These are phyloP conservation scores for Gambusia holbrooki DNA, from an alignment of 2,113 vertebrate genomes.

Conservation along the genomic window DNA sequence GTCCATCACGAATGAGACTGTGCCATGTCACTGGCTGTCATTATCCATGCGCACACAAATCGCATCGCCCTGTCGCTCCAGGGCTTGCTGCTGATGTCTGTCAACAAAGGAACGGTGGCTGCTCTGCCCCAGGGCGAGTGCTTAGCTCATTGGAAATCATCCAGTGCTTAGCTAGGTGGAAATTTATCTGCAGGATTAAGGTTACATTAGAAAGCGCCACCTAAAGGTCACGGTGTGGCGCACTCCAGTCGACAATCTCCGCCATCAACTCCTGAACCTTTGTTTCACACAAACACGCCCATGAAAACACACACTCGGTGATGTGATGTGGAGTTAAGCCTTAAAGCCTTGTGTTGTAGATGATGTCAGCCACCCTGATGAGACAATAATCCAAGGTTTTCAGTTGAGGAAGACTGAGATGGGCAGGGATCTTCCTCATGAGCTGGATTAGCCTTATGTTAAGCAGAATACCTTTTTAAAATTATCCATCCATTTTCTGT, in stretches of 20 bases:
- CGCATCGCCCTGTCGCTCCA: background rate
- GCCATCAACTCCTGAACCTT: conserved; percentile 23
- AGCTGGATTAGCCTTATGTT: too few species aligned
- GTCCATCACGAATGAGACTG: conserved; percentile 52
- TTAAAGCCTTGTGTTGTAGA: background rate
- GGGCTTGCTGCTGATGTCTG: conserved; percentile 4
- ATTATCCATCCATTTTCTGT: too few species aligned
- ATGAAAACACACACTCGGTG: background rate
- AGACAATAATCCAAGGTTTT: background rate
- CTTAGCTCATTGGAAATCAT: background rate
- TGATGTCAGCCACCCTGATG: background rate
- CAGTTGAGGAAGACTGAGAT: too few species aligned
- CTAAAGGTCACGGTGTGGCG: conserved; percentile 12
- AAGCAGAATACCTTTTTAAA: too few species aligned
- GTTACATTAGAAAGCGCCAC: background rate
- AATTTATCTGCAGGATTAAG: conserved; percentile 13
- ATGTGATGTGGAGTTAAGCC: background rate
- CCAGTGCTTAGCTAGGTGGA: background rate
- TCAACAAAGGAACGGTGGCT: conserved; percentile 2
- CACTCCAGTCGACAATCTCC: background rate
- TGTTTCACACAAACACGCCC: background rate
- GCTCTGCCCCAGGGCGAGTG: background rate
- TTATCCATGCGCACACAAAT: conserved; percentile 7
- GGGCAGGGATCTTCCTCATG: too few species aligned
- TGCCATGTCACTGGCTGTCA: conserved; percentile 25